phyloP scores from a whole-genome alignment of 1,140 invertebrate genomes.

The Drosophila punjabiensis region DNA sequence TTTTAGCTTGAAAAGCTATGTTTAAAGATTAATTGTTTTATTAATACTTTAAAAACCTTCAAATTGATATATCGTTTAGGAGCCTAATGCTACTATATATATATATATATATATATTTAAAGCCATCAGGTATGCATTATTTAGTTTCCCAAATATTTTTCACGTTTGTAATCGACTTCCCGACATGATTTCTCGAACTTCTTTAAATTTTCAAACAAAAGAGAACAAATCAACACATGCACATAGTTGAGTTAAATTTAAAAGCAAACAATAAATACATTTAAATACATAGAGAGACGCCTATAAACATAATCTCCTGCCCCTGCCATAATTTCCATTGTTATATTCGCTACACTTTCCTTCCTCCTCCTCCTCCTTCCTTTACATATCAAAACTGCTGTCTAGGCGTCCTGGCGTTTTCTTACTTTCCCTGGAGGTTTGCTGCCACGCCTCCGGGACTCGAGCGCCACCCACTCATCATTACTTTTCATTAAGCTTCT shows the following conservation, averaged over 20 bases:
- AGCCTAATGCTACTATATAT: background rate
- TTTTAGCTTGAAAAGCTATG: background rate
- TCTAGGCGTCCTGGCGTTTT: slow-evolving; percentile 46
- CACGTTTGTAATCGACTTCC: background rate
- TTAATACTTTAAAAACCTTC: background rate
- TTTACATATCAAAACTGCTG: slow-evolving; percentile 64
- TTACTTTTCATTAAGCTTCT: slow-evolving; percentile 78
- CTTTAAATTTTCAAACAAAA: slow-evolving; percentile 20
- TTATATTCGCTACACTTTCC: slow-evolving; percentile 53
- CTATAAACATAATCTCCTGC: background rate
- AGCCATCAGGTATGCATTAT: too few relatives aligned
- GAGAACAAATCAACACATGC: background rate
- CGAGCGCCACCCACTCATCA: slow-evolving; percentile 55
- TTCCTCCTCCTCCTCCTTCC: too few relatives aligned
- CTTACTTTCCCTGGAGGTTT: slow-evolving; percentile 5
- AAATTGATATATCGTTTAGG: too few relatives aligned
- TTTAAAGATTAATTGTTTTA: background rate
- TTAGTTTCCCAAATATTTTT: background rate
- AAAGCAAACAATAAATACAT: slow-evolving; percentile 17
- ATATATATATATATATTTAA: too few relatives aligned
- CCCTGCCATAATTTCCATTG: slow-evolving; percentile 20
- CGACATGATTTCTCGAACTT: slow-evolving; percentile 47
- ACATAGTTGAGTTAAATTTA: slow-evolving; percentile 10
- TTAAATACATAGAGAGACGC: background rate
- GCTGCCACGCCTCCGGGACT: slow-evolving; percentile 10